phyloP scores from a whole-genome alignment of 2,797 vertebrate genomes.

The Anguilla obscura region DNA sequence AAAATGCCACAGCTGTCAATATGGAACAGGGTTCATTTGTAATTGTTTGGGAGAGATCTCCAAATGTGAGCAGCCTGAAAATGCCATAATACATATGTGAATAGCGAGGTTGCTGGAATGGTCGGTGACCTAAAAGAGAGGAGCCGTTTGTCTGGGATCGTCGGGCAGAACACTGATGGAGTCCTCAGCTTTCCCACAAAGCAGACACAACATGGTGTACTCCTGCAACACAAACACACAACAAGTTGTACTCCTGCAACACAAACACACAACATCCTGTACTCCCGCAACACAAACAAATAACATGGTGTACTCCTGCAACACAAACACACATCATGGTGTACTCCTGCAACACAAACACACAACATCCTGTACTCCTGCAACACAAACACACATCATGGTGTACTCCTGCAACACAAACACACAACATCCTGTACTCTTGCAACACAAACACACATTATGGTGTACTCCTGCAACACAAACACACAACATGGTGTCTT shows the following conservation, averaged over 20 bases:
- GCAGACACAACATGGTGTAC: conserved; percentile 95
- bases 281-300: too few species aligned
- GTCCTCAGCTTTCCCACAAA: conserved; percentile 95
- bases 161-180: conserved; percentile 91
- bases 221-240: conserved; percentile 68
- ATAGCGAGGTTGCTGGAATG: neutral
- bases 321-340: too few species aligned
- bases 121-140: conserved; percentile 75
- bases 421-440: too few species aligned
- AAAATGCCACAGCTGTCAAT: neutral
- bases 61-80: neutral
- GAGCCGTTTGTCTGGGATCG: conserved; percentile 88
- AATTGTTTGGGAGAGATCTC: neutral
- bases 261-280: too few species aligned
- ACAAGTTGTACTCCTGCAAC: neutral
- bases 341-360: too few species aligned
- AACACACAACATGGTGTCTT: neutral
- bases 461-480: too few species aligned
- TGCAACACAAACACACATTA: too few species aligned
- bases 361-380: too few species aligned
- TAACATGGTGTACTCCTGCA: too few species aligned
- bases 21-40: too few species aligned
- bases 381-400: too few species aligned
- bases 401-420: too few species aligned
- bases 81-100: neutral